Evolutionary conservation across 1,140 invertebrate genomes (phyloP).

Genomic region (Spodoptera frugiperda): DNA sequence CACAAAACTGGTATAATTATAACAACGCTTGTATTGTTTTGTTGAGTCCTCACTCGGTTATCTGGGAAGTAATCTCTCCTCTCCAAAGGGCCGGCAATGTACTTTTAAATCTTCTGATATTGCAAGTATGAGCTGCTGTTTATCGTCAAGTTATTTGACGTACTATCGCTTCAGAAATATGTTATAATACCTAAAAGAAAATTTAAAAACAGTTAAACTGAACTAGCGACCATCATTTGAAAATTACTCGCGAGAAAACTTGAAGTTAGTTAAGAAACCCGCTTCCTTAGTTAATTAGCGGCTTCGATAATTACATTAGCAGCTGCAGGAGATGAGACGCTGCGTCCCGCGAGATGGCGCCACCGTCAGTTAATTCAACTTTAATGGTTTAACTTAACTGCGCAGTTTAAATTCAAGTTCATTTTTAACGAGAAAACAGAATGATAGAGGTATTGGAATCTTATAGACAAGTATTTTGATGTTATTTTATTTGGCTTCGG

Average conservation of each 20-base stretch:
- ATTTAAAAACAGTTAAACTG: conserved; percentile 1
- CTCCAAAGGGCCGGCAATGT: too few species aligned
- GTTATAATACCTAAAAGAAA: background rate
- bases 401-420: conserved; percentile 6
- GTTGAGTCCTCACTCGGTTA: too few species aligned
- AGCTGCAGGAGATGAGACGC: conserved; percentile 24
- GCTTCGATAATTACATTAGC: conserved; percentile 36
- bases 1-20: too few species aligned
- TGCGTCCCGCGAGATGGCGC: conserved; percentile 17
- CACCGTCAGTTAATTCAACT: conserved; percentile 15
- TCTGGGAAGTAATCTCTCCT: too few species aligned
- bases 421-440: conserved; percentile 12
- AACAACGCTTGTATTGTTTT: too few species aligned
- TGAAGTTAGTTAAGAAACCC: conserved; percentile 23
- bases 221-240: conserved; percentile 2
- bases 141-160: too few species aligned
- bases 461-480: background rate
- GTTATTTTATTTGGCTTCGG: background rate
- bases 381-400: conserved; percentile 29
- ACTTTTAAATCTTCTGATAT: too few species aligned
- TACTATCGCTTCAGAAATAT: too few species aligned
- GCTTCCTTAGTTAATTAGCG: conserved; percentile 41
- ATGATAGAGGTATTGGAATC: background rate
- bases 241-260: conserved; percentile 24
- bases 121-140: too few species aligned